These are phyloP conservation scores for Lineus longissimus DNA, from an alignment of 1,140 invertebrate genomes.

Conservation along the genomic window DNA sequence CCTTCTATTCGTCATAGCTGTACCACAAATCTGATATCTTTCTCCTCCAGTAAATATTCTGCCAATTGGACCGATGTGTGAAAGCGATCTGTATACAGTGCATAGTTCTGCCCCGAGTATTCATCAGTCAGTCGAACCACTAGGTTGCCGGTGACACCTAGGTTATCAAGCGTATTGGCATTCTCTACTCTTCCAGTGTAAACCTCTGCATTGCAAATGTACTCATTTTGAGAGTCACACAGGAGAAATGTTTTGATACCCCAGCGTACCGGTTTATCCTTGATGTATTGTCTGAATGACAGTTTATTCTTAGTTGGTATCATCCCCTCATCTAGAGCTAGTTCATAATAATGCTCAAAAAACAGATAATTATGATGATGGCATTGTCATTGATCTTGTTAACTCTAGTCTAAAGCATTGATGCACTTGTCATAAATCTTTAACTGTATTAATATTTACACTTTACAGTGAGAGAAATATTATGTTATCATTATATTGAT, in stretches of 20 bases:
- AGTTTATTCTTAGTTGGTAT: not conserved
- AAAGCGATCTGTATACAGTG: not conserved
- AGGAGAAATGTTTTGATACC: not conserved
- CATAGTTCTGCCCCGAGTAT: not conserved
- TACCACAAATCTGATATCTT: not conserved
- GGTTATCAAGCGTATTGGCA: not conserved
- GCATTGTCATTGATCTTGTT: too few relatives aligned
- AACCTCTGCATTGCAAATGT: not conserved
- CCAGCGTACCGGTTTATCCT: not conserved
- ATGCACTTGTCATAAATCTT: too few relatives aligned
- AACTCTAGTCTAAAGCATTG: too few relatives aligned
- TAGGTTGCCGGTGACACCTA: not conserved
- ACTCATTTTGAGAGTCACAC: not conserved
- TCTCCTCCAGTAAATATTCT: not conserved
- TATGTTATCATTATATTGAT: too few relatives aligned
- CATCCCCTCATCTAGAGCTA: not conserved
- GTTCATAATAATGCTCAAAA: too few relatives aligned
- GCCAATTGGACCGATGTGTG: not conserved
- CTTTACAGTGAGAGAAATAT: too few relatives aligned
- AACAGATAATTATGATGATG: too few relatives aligned
- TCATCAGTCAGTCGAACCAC: not conserved
- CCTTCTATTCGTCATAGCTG: not conserved
- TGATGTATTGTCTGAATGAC: not conserved
- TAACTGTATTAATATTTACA: too few relatives aligned
- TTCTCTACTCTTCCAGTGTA: not conserved